phyloP scores from a whole-genome alignment of 2,888 invertebrate genomes.

The Phaonia tiefii region DNA sequence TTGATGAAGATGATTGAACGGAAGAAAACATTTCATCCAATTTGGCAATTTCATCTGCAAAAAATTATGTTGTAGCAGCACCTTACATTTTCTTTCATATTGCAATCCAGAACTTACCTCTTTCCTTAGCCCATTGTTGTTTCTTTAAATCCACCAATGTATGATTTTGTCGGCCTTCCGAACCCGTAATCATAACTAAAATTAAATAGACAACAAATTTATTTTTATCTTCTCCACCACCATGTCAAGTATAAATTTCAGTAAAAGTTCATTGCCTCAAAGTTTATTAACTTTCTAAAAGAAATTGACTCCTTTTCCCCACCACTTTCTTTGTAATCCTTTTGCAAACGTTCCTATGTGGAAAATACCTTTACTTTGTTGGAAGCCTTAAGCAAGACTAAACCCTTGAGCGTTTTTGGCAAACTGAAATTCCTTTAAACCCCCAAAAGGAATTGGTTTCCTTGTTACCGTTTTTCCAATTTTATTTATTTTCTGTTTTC shows the following conservation, averaged over 20 bases:
- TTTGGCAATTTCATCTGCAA: constrained; percentile 90
- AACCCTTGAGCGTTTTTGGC: constrained; percentile 15
- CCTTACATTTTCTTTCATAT: background rate
- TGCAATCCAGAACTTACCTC: constrained; percentile 83
- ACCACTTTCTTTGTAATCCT: background rate
- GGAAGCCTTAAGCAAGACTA: constrained; percentile 57
- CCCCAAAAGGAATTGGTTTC: constrained; percentile 34
- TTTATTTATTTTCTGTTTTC: constrained; percentile 17
- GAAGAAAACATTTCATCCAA: constrained; percentile 89
- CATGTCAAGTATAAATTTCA: background rate
- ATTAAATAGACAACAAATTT: constrained; percentile 35
- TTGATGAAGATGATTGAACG: constrained; percentile 71
- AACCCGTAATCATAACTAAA: constrained; percentile 76
- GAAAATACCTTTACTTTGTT: constrained; percentile 52
- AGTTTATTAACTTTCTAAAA: constrained; percentile 29
- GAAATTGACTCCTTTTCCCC: constrained; percentile 19
- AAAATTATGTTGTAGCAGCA: background rate
- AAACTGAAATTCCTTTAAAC: constrained; percentile 60
- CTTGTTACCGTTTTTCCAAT: constrained; percentile 43
- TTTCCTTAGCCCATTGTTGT: constrained; percentile 95
- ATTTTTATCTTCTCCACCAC: background rate
- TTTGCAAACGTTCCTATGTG: background rate
- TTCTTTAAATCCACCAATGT: constrained; percentile 93
- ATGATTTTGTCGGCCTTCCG: constrained; percentile 77
- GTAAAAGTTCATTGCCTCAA: constrained; percentile 58